Evolutionary conservation across 2,113 vertebrate genomes (phyloP).

Genomic region (Vulpes ferrilata): DNA sequence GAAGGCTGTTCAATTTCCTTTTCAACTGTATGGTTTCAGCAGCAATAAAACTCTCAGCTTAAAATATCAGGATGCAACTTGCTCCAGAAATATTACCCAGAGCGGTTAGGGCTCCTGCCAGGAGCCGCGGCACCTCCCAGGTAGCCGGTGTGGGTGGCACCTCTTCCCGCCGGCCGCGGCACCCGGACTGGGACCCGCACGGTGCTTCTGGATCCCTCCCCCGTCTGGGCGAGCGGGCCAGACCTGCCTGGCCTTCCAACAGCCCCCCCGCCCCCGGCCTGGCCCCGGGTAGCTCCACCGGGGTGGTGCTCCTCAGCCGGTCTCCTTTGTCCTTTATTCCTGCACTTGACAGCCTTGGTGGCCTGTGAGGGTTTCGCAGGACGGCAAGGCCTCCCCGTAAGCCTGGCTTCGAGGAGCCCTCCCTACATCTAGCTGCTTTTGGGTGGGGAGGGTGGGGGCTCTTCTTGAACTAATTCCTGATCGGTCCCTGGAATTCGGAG

Average conservation of each 20-base stretch:
- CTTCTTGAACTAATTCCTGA: background rate
- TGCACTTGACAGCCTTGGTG: background rate
- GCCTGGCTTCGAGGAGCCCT: too few relatives aligned
- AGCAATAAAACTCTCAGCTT: slow-evolving; percentile 83
- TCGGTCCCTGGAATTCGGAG: background rate
- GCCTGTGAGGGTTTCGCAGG: background rate
- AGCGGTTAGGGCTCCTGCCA: background rate
- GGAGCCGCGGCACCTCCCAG: background rate
- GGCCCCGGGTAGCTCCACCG: background rate
- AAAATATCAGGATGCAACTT: slow-evolving; percentile 77
- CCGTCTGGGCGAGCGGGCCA: background rate
- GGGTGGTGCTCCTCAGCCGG: background rate
- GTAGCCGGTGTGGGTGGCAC: background rate
- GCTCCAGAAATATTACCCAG: slow-evolving; percentile 67
- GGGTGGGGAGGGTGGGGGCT: background rate
- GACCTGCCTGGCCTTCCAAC: background rate
- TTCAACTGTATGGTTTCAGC: slow-evolving; percentile 79
- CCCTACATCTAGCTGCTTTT: too few relatives aligned
- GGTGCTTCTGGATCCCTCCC: background rate
- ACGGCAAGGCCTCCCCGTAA: background rate
- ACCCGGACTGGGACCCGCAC: background rate
- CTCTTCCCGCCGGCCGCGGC: accelerated
- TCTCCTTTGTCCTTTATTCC: background rate
- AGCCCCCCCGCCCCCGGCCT: background rate
- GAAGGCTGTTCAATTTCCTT: slow-evolving; percentile 83